Evolutionary conservation across 2,888 invertebrate genomes (phyloP), one percentile per base, ranked within the genome.

Genomic region (Drosophila pseudotalamancana): DNA sequence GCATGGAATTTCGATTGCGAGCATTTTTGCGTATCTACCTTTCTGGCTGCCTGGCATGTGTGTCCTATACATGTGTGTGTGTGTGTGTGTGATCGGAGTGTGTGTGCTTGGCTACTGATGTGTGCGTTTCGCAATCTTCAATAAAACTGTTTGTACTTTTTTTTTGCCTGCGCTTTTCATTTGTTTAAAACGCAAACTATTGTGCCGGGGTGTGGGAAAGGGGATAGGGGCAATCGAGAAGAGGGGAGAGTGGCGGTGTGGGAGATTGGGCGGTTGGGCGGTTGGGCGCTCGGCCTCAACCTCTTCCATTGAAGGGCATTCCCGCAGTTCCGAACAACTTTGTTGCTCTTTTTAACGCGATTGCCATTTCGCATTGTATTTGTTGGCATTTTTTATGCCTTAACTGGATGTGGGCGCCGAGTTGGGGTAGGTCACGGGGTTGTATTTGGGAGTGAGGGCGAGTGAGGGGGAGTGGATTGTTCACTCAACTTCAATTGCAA

Each of bases 121-220:
- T 59, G 32, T 50, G 70, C 65, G 31, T 62, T 71, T 85, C 72
- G 80, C 83, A 88, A 84, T 84, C 87, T 80, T 88, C 87, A 84
- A 88, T 84, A 84, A 88, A 88, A 88, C 64, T 64, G 83, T 83
- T 83, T 79, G 77, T 62, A 66, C 80, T 45, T 29, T 18, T 45
- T 42, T 43, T 68, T 70, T 64, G 79, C 72, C 66, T 77, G 77
- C 77, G 77, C 81, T 80, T 84, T 83, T 77, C 83, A 84, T 84
- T 84, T 84, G 88, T 74, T 84, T 88, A 88, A 84, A 88, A 80
- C 85, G 81, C 77, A 88, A 78, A 83, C 82, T 84, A 88, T 88
- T 88, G 87, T 72, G 56, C 56, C 32, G 14, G 19, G 29, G n/a
- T n/a, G n/a, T n/a, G n/a, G n/a, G n/a, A n/a, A n/a, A n/a, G n/a